Evolutionary conservation across 1,140 invertebrate genomes (phyloP).

Genomic region (Trachymyrmex septentrionalis): DNA sequence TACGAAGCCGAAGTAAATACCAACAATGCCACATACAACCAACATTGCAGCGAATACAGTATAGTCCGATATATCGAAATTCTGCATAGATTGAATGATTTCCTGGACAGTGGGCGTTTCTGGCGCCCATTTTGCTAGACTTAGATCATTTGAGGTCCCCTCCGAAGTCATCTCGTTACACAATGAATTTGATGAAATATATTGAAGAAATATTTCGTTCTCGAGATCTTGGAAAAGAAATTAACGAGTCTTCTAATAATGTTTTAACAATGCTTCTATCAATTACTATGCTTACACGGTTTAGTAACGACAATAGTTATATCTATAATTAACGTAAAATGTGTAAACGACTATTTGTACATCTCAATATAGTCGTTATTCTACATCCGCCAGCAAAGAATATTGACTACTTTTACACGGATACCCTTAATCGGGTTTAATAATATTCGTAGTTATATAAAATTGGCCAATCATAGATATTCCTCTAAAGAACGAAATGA

Average conservation of each 20-base stretch:
- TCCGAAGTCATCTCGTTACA: slow-evolving; percentile 80
- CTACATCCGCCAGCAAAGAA: no score
- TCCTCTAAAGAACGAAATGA: no score
- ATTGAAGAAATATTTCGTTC: not conserved
- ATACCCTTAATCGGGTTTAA: no score
- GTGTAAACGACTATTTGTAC: no score
- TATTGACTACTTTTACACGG: no score
- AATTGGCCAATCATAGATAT: no score
- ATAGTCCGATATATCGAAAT: slow-evolving; percentile 91
- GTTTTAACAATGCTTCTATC: not conserved
- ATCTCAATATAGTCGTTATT: no score
- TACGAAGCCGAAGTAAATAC: slow-evolving; percentile 92
- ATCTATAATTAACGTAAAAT: no score
- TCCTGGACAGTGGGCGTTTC: slow-evolving; percentile 87
- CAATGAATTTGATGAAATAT: slow-evolving; percentile 60
- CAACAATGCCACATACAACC: slow-evolving; percentile 90
- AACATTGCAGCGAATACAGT: slow-evolving; percentile 91
- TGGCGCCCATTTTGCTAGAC: slow-evolving; percentile 55
- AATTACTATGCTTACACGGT: not conserved
- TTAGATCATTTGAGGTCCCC: slow-evolving; percentile 45
- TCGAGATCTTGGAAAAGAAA: not conserved
- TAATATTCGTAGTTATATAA: no score
- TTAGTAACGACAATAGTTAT: no score
- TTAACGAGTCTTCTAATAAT: not conserved
- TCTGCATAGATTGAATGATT: slow-evolving; percentile 89